Evolutionary conservation across 2,113 vertebrate species (phyloP).

Genomic region (Ctenomys sociabilis): DNA sequence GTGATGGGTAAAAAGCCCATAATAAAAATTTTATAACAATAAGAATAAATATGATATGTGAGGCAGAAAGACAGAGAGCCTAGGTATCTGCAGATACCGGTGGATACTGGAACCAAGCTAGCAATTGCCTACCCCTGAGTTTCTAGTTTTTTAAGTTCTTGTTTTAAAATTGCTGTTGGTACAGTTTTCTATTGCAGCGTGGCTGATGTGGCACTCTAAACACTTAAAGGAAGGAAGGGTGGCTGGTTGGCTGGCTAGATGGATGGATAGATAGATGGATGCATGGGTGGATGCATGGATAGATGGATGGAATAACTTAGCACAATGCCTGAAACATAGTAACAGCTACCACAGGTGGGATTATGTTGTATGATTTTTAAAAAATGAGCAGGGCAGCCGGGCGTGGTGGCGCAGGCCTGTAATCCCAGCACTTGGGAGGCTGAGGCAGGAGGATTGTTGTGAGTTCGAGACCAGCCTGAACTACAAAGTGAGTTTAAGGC

Average conservation of each 20-base stretch:
- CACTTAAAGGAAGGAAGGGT: not conserved
- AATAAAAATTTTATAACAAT: slow-evolving; percentile 49
- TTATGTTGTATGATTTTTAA: not conserved
- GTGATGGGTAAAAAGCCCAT: slow-evolving; percentile 23
- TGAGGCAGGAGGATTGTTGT: too few species aligned
- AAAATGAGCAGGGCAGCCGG: not conserved
- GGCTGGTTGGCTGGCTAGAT: not conserved
- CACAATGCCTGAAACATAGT: not conserved
- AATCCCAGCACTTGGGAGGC: too few species aligned
- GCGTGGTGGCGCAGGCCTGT: too few species aligned
- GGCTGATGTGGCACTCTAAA: not conserved
- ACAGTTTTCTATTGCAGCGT: slow-evolving; percentile 38
- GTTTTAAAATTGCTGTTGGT: slow-evolving; percentile 29
- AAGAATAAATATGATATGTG: not conserved
- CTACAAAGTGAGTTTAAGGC: too few species aligned
- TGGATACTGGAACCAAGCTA: slow-evolving; percentile 31
- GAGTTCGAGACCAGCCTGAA: too few species aligned
- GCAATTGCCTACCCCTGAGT: not conserved
- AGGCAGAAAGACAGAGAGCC: not conserved
- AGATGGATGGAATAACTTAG: not conserved
- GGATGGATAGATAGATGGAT: not conserved
- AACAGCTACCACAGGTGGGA: not conserved
- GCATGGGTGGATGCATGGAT: too few species aligned
- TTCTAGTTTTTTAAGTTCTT: not conserved
- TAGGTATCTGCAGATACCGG: not conserved